Base-by-base conservation (phyloP, 2,888 invertebrate species). In the Trachelus stipa region DNA sequence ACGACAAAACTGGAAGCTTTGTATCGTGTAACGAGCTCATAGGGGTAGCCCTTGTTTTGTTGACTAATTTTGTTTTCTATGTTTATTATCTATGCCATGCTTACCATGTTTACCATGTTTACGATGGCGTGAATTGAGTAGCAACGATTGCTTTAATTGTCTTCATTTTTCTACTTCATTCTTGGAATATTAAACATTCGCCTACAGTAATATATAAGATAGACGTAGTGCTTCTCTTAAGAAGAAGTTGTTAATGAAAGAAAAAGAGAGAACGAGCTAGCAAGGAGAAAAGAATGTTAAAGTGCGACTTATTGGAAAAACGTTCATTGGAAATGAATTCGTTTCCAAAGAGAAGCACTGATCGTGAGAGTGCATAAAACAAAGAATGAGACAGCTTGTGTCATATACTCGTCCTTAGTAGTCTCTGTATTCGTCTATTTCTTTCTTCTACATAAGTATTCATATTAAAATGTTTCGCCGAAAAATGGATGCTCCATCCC, bases 391-490 rank as follows among this genome's bases (percentile, higher is more conserved):
- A 40, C 23, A 40, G 40, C 40, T 40, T 1, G 40, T 40, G 15
- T 40, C 40, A 40, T 40, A 40, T 40, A 40, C 40, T 40, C 40
- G 40, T 23, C 40, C 40, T 40, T 23, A 23, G 23, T 40, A 23
- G 40, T 40, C 40, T 40, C 40, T 40, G 15, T 40, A 23, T 40
- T 40, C 23, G 40, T 40, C 15, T 23, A 23, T 40, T 40, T 40
- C 15, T 40, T 84, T 85, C 56, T 82, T 85, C 82, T 79, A 81
- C 77, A 82, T 81, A 83, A 87, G 87, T 87, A 87, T 87, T 88
- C 86, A 74, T 23, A 56, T 56, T 56, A 56, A 79, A 84, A 77
- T 79, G 82, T 86, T 82, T 85, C 85, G 83, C 82, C 82, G 83
- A 83, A 80, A 78, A 84, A 81, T 81, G 77, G 81, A 82, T 79